Conservation (phyloP, 2,888 invertebrate genomes). For the Lasioglossum leucozonium region DNA sequence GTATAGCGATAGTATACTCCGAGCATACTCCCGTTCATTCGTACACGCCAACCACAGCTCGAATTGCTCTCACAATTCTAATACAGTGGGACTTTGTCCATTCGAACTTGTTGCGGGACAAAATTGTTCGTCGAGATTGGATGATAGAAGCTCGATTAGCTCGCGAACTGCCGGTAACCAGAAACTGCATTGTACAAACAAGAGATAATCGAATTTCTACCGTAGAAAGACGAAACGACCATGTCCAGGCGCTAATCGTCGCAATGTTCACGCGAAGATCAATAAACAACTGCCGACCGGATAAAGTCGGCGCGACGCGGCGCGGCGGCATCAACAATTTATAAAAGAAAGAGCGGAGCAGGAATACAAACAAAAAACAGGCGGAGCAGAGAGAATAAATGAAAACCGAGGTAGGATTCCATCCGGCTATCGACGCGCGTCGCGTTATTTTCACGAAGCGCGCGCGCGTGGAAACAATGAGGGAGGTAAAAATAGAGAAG, state of each 20-base stretch:
- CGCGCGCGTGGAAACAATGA: slow-evolving; percentile 47
- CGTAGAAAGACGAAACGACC: not conserved
- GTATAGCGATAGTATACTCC: too few relatives aligned
- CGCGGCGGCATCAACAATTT: not conserved
- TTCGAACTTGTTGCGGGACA: not conserved
- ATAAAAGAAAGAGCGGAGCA: not conserved
- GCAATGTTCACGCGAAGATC: not conserved
- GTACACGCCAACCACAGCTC: too few relatives aligned
- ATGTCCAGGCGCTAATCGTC: not conserved
- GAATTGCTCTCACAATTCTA: not conserved
- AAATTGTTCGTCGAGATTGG: not conserved
- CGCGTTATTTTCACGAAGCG: slow-evolving; percentile 52
- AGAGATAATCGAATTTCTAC: not conserved
- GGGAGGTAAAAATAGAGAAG: slow-evolving; percentile 53
- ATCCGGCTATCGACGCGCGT: slow-evolving; percentile 36
- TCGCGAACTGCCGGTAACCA: not conserved
- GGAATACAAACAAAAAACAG: not conserved
- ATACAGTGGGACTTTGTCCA: not conserved
- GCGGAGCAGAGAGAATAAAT: not conserved
- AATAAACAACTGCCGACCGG: not conserved
- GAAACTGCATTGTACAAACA: not conserved
- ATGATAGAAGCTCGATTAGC: not conserved
- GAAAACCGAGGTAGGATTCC: not conserved
- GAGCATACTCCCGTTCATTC: not conserved
- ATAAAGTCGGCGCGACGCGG: not conserved